phyloP scores from a whole-genome alignment of 2,113 vertebrate genomes.

The Sinocyclocheilus anshuiensis region DNA sequence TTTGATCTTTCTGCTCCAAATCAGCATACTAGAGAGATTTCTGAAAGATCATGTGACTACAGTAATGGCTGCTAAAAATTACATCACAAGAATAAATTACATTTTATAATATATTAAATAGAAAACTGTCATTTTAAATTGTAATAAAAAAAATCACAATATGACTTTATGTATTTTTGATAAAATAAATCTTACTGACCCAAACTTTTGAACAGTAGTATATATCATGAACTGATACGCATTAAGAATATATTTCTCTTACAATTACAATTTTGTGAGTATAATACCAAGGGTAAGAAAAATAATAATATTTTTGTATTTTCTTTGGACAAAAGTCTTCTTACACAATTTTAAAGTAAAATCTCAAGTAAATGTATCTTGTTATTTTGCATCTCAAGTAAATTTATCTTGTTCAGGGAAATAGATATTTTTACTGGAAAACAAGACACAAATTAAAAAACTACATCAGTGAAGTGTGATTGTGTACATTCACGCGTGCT shows the following conservation, averaged over 20 bases:
- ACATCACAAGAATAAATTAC: too few relatives aligned
- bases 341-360: too few relatives aligned
- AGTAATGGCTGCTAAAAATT: neutral
- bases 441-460: neutral
- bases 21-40: neutral
- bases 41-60: neutral
- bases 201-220: too few relatives aligned
- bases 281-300: too few relatives aligned
- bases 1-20: neutral
- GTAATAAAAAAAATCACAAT: neutral
- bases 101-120: neutral
- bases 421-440: neutral
- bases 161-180: neutral
- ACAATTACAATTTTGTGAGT: too few relatives aligned
- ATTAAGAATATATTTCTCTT: too few relatives aligned
- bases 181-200: too few relatives aligned
- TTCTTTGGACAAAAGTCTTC: too few relatives aligned
- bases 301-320: too few relatives aligned
- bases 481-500: constrained; percentile 42
- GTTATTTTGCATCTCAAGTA: neutral
- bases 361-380: neutral
- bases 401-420: neutral
- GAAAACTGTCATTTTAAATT: neutral
- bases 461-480: neutral
- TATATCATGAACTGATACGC: too few relatives aligned